These are phyloP conservation scores for Danionella cerebrum DNA, from an alignment of 2,113 vertebrate genomes.

Conservation along the genomic window DNA sequence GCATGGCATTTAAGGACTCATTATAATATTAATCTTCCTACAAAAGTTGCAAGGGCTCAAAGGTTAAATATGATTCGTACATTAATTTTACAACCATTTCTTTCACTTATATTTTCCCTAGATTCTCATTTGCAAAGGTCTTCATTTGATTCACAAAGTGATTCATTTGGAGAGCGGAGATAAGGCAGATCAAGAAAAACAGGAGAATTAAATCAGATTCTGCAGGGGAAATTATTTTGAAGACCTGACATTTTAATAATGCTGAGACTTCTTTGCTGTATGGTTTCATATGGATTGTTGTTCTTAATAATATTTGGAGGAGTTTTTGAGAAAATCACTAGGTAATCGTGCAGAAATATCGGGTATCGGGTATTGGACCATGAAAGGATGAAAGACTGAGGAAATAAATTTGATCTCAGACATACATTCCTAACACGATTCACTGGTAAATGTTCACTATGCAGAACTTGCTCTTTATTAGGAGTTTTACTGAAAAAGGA, in stretches of 20 bases:
- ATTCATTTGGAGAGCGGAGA: neutral
- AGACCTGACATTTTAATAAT: too few relatives aligned
- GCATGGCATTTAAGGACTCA: slow-evolving; percentile 48
- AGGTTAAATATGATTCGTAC: slow-evolving; percentile 49
- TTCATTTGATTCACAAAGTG: slow-evolving; percentile 21
- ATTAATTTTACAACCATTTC: slow-evolving; percentile 40
- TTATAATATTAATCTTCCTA: slow-evolving; percentile 49
- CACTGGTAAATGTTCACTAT: neutral
- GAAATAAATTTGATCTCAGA: too few relatives aligned
- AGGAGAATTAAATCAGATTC: neutral
- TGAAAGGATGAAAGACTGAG: too few relatives aligned
- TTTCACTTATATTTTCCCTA: neutral
- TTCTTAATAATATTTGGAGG: too few relatives aligned
- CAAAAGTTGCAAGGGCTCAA: slow-evolving; percentile 33
- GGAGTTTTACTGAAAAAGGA: neutral
- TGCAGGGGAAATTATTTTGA: too few relatives aligned
- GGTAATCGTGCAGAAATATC: too few relatives aligned
- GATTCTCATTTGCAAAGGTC: slow-evolving; percentile 33
- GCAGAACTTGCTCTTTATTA: neutral
- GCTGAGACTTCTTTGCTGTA: neutral
- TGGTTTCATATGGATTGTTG: neutral
- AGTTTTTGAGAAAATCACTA: too few relatives aligned
- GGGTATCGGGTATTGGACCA: too few relatives aligned
- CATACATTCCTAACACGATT: too few relatives aligned
- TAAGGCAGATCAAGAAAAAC: neutral